Conservation (phyloP, 2,888 invertebrate genomes). For the Megastigmus dorsalis region DNA sequence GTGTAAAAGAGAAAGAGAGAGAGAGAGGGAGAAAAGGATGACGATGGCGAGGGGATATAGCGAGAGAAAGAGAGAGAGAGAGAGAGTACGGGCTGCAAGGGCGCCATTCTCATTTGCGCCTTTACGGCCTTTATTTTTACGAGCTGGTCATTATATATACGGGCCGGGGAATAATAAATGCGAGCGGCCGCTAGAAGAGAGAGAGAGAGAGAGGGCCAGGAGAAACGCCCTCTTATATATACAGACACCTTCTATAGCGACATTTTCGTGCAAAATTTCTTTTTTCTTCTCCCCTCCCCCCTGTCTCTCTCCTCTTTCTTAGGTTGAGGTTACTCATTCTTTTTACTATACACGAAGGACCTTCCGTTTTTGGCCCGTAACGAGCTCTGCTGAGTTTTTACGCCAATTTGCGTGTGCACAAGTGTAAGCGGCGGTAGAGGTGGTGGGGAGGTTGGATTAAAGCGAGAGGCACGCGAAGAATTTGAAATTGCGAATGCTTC, state of each 20-base stretch:
- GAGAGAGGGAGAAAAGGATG: too few species aligned
- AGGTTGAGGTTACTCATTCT: too few species aligned
- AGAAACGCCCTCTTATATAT: background rate
- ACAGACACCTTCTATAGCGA: too few species aligned
- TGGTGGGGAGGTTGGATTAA: conserved; percentile 13
- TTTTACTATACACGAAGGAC: too few species aligned
- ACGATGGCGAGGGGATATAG: too few species aligned
- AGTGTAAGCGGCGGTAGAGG: background rate
- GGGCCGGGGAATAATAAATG: too few species aligned
- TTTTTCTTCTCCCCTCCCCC: too few species aligned
- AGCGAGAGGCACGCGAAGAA: background rate
- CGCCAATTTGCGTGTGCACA: background rate
- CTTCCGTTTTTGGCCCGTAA: too few species aligned
- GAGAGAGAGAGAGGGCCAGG: background rate
- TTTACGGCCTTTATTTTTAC: conserved; percentile 29
- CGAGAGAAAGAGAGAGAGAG: background rate
- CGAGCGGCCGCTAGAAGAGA: background rate
- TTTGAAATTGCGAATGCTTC: conserved; percentile 16
- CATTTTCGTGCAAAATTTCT: too few species aligned
- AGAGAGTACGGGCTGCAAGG: background rate
- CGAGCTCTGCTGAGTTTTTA: background rate
- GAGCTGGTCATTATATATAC: conserved; percentile 24
- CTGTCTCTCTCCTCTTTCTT: too few species aligned
- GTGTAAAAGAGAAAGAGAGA: too few species aligned
- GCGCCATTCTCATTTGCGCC: conserved; percentile 26